phyloP scores from a whole-genome alignment of 1,140 invertebrate genomes.

The Brachionus paranguensis region DNA sequence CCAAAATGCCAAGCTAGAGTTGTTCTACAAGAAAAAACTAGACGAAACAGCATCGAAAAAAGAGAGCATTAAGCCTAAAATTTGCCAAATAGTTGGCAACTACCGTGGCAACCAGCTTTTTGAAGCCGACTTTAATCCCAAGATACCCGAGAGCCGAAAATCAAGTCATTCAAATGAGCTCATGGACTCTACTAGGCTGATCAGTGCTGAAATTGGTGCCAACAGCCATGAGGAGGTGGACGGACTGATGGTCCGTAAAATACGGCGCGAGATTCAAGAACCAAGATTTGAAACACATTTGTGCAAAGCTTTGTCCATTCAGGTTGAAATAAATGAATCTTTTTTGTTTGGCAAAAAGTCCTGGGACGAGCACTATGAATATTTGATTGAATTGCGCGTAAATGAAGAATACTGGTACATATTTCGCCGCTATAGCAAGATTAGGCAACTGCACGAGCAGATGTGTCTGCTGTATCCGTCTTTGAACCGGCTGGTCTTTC shows the following conservation, averaged over 20 bases:
- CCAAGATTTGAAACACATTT: not conserved
- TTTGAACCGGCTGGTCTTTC: slow-evolving; percentile 1
- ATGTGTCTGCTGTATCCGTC: slow-evolving; percentile 19
- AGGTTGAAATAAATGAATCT: slow-evolving; percentile 5
- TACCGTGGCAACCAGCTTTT: not conserved
- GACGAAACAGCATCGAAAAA: not conserved
- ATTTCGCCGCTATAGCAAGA: slow-evolving; percentile 19
- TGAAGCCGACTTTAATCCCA: slow-evolving; percentile 19
- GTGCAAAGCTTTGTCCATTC: not conserved
- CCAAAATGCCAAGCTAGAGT: not conserved
- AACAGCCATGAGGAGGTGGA: too few relatives aligned
- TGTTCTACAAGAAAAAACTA: not conserved
- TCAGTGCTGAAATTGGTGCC: not conserved
- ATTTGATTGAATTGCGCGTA: slow-evolving; percentile 13
- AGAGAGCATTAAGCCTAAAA: not conserved
- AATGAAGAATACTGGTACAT: slow-evolving; percentile 23
- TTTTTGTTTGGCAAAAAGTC: slow-evolving; percentile 25
- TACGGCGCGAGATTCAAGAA: not conserved
- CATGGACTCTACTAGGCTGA: not conserved
- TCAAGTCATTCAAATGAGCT: not conserved
- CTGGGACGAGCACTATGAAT: slow-evolving; percentile 26
- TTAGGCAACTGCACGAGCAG: slow-evolving; percentile 2
- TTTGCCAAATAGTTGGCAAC: slow-evolving; percentile 10
- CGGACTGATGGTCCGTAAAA: not conserved
- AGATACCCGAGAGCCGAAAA: not conserved